Evolutionary conservation across 2,113 vertebrate species (phyloP).

Genomic region (Scalopus aquaticus): DNA sequence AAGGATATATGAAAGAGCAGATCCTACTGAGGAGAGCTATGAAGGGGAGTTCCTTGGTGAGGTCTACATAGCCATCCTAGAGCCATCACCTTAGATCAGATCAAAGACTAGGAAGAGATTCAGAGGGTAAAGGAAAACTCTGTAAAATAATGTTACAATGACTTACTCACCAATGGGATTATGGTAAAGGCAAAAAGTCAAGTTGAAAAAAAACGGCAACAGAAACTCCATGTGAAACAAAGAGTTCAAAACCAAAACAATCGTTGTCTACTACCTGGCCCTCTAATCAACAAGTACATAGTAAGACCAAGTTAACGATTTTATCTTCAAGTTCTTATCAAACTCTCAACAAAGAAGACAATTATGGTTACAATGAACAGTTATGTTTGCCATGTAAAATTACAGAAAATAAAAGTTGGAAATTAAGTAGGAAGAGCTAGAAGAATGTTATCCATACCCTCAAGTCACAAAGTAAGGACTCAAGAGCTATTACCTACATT

Average conservation of each 20-base stretch:
- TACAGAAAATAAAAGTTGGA: not conserved
- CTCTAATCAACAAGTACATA: not conserved
- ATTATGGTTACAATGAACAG: not conserved
- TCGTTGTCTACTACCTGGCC: too few relatives aligned
- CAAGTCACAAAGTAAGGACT: not conserved
- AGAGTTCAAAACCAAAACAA: not conserved
- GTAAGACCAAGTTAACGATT: not conserved
- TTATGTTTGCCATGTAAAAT: not conserved
- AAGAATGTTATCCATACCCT: not conserved
- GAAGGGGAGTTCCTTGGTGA: not conserved
- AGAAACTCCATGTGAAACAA: not conserved
- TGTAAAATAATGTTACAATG: not conserved
- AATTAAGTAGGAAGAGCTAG: not conserved
- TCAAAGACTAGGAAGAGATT: not conserved
- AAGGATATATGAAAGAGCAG: not conserved
- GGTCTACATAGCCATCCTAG: too few relatives aligned
- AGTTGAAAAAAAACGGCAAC: not conserved
- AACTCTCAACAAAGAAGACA: not conserved
- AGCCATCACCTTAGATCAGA: not conserved
- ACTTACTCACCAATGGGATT: not conserved
- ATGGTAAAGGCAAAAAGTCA: not conserved
- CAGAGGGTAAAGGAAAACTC: not conserved
- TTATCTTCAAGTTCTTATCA: not conserved
- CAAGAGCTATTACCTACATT: not conserved
- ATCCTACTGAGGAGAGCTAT: not conserved